Conservation (phyloP, 2,797 vertebrate species). For the Silurus aristotelis region DNA sequence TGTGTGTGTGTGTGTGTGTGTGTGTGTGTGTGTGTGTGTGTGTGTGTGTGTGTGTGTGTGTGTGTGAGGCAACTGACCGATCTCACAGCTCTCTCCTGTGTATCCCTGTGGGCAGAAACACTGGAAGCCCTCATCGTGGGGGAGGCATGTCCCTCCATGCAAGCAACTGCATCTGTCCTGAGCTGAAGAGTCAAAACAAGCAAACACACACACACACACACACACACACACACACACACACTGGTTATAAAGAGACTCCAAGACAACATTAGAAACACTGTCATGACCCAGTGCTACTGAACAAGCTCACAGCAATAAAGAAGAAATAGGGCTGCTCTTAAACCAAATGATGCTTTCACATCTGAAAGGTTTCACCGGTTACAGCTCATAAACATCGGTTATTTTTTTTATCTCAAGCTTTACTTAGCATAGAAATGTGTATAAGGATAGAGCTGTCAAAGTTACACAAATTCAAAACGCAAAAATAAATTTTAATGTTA, state of each 20-base stretch:
- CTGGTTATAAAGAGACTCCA: conserved; percentile 35
- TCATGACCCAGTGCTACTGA: conserved; percentile 3
- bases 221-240: conserved; percentile 37
- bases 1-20: conserved; percentile 12
- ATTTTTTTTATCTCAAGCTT: not conserved
- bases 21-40: conserved; percentile 26
- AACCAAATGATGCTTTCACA: not conserved
- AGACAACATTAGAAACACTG: conserved; percentile 22
- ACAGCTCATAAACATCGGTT: not conserved
- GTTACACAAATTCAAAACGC: too few relatives aligned
- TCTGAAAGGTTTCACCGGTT: not conserved
- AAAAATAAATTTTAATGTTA: too few relatives aligned
- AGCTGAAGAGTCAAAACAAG: conserved; percentile 38
- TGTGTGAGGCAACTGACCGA: conserved; percentile 77
- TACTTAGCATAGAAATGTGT: too few relatives aligned
- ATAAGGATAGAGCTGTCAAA: too few relatives aligned
- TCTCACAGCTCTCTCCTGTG: conserved; percentile 93
- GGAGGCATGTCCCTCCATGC: conserved; percentile 86
- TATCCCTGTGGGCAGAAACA: conserved; percentile 91
- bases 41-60: not conserved
- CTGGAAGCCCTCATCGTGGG: conserved; percentile 82
- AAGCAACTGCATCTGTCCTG: conserved; percentile 80
- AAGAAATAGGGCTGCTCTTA: not conserved
- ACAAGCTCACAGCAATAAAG: not conserved
- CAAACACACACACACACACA: conserved; percentile 18